Base-by-base conservation (phyloP, 2,113 vertebrate species). In the Pseudopipra pipra region DNA sequence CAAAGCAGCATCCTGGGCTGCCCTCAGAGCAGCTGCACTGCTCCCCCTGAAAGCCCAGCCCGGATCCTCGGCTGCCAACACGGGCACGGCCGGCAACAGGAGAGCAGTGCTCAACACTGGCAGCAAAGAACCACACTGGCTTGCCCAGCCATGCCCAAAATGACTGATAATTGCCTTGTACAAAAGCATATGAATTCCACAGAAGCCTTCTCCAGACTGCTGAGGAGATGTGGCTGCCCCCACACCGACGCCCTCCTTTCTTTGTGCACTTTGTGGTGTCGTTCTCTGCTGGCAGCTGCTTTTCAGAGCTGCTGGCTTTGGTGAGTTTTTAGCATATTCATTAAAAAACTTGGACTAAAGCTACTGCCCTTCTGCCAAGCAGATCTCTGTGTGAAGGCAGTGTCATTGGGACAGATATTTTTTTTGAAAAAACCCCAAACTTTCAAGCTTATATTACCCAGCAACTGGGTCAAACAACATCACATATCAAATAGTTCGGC, bases 261-360 rank as follows among this genome's bases (percentile, higher is more conserved):
- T 80, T 79, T 33, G 18, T 3, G 0, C 44, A 3, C 49, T 76
- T 35, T 3, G 22, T 12, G 24, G 93, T 15, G 27, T 10, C 1
- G 0, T 37, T 74, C 54, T 58, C 49, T 43, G 31, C 43, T 77
- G 74, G 81, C 89, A 85, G 2, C 22, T 21, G 85, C 79, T 77
- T 72, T 63, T 11, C 70, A 79, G 82, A 87, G 88, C 70, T 80
- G 16, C 24, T 58, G 85, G 63, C 71, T 80, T 59, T 20, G 37
- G 14, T 23, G 65, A 47, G 8, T 56, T 83, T 80, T 71, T 37
- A 71, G 82, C 72, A 81, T 0, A 86, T 61, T 84, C 90, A 92
- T 78, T 94, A 86, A 90, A 94, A 90, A 80, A 31, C 55, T 81
- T 96, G 95, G 95, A 84, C 17, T 37, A 10, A 73, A 88, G 22